A percentile compares a stretch with the other conserved stretches of the same genome.
Conservation (phyloP, 1,140 invertebrate genomes). For the Diuraphis noxia region DNA sequence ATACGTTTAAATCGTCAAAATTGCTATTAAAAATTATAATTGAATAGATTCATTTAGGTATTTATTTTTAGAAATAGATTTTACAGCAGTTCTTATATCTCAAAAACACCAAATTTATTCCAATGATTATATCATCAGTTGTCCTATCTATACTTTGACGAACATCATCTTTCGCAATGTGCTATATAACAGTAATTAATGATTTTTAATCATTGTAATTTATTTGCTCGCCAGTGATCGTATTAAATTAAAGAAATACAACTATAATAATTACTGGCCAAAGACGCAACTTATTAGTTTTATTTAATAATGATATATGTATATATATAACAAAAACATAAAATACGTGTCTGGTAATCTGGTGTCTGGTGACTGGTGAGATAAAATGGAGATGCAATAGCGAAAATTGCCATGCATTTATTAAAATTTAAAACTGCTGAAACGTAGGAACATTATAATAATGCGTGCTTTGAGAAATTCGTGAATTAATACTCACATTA, state of each 20-base stretch:
- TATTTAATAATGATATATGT: not conserved
- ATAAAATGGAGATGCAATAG: not conserved
- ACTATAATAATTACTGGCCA: not conserved
- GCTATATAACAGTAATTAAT: no score
- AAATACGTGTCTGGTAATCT: not conserved
- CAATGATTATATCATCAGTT: not conserved
- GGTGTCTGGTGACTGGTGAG: not conserved
- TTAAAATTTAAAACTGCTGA: not conserved
- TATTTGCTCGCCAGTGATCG: not conserved
- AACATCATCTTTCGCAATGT: no score
- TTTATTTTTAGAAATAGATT: not conserved
- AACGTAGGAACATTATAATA: not conserved
- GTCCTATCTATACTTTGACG: not conserved
- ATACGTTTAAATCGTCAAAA: not conserved
- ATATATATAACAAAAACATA: not conserved
- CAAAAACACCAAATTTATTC: not conserved
- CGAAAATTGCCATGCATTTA: not conserved
- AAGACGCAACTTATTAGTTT: not conserved
- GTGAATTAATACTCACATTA: not conserved
- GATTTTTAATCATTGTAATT: no score
- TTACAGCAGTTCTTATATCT: no score
- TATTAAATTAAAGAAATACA: no score
- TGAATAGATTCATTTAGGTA: not conserved
- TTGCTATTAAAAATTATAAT: no score
- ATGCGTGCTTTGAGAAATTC: not conserved